Conservation (phyloP, 1,140 invertebrate species). For the Ridgeia piscesae region DNA sequence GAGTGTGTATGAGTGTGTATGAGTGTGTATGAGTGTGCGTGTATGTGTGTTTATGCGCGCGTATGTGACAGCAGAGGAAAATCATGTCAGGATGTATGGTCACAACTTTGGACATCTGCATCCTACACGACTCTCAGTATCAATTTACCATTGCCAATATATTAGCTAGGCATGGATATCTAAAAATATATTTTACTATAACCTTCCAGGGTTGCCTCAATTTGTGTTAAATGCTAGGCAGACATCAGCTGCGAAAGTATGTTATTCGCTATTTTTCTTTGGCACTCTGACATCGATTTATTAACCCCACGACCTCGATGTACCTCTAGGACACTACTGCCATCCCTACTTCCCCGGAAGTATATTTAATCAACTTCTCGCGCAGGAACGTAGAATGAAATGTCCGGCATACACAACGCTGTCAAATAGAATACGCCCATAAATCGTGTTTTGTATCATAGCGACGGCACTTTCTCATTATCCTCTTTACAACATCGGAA, state of each 20-base stretch:
- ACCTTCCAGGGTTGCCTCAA: not conserved
- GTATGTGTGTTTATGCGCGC: no score
- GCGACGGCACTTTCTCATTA: not conserved
- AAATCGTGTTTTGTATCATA: not conserved
- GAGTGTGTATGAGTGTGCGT: no score
- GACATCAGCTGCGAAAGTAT: not conserved
- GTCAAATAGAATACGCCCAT: not conserved
- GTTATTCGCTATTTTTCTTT: not conserved
- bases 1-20: no score
- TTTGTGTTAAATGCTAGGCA: not conserved
- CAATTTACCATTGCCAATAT: no score
- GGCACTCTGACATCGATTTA: not conserved
- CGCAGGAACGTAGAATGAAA: not conserved
- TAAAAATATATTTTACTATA: no score
- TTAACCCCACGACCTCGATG: not conserved
- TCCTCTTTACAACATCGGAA: not conserved
- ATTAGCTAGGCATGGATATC: no score
- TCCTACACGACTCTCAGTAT: no score
- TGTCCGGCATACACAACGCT: not conserved
- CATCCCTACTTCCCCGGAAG: not conserved
- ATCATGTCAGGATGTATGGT: no score
- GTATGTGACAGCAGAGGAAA: no score
- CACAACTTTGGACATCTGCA: no score
- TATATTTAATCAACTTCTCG: not conserved
- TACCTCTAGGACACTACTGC: not conserved